Evolutionary conservation across 1,140 invertebrate species (phyloP).

Genomic region (Drosophila takahashii): DNA sequence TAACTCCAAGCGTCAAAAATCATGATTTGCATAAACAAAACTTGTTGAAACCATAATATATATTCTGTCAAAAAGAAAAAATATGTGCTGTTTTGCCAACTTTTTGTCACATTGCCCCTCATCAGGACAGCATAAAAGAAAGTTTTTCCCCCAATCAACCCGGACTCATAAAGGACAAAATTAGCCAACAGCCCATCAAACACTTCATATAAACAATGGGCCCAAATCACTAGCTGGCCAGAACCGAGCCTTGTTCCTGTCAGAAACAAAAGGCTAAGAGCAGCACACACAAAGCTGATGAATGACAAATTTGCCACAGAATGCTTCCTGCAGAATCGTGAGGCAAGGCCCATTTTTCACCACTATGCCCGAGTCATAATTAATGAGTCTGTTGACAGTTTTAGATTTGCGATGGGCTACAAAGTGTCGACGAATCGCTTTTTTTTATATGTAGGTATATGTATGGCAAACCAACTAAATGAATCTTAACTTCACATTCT

Average conservation of each 20-base stretch:
- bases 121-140: conserved; percentile 22
- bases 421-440: conserved; percentile 50
- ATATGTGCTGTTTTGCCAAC: conserved; percentile 4
- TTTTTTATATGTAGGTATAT: conserved; percentile 15
- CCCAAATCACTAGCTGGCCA: conserved; percentile 25
- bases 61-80: background rate
- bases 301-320: conserved; percentile 75
- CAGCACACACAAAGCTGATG: conserved; percentile 46
- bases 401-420: conserved; percentile 60
- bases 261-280: conserved; percentile 54
- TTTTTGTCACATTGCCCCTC: conserved; percentile 35
- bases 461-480: conserved; percentile 30
- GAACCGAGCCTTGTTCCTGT: conserved; percentile 42
- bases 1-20: too few relatives aligned
- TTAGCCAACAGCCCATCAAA: conserved; percentile 35
- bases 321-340: conserved; percentile 26
- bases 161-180: conserved; percentile 15
- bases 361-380: conserved; percentile 61
- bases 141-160: conserved; percentile 12
- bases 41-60: background rate
- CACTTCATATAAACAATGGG: conserved; percentile 33
- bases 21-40: too few relatives aligned
- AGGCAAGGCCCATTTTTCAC: conserved; percentile 51
- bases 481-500: conserved; percentile 38
- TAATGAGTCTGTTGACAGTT: conserved; percentile 76